A percentile compares a stretch with the other conserved stretches of the same genome.
Evolutionary conservation across 2,888 invertebrate species (phyloP).

Genomic region (Desoria tigrina): DNA sequence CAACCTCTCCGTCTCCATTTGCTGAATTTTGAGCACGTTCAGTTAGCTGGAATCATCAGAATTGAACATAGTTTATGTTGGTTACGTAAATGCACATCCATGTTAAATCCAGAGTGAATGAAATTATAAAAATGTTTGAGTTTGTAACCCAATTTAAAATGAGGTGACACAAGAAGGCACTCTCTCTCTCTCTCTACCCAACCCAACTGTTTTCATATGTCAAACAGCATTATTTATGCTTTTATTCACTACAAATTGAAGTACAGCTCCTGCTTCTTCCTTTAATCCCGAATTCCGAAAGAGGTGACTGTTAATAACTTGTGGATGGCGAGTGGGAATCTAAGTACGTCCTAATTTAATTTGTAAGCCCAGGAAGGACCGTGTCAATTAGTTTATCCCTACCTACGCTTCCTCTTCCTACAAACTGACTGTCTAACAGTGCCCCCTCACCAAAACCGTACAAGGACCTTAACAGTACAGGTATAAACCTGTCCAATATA

Average conservation of each 20-base stretch:
- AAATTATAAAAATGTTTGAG: background rate
- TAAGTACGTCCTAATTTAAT: conserved; percentile 17
- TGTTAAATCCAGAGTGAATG: background rate
- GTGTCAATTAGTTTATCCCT: conserved; percentile 2
- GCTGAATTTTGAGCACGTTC: conserved; percentile 31
- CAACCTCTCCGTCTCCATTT: conserved; percentile 24
- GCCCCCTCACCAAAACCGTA: no score
- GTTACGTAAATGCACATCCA: no score
- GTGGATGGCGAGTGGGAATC: conserved; percentile 23
- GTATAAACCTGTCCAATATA: no score
- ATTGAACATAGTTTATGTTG: background rate
- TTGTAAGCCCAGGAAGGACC: conserved; percentile 26
- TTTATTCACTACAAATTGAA: background rate
- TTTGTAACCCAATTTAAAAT: conserved; percentile 8
- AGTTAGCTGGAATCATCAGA: conserved; percentile 27
- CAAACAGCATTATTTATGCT: conserved; percentile 4
- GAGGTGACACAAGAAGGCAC: conserved; percentile 12
- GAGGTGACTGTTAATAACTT: no score
- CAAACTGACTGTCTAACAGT: no score
- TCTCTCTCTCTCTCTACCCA: conserved; percentile 7
- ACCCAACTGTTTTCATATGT: conserved; percentile 1
- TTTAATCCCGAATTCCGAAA: background rate
- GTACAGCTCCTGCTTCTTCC: background rate
- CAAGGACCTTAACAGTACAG: no score
- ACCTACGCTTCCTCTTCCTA: no score